Percentiles rank a stretch among this genome's conserved stretches.
These are phyloP conservation scores for Orthosia gothica DNA, from an alignment of 2,888 invertebrate species.

Conservation along the genomic window DNA sequence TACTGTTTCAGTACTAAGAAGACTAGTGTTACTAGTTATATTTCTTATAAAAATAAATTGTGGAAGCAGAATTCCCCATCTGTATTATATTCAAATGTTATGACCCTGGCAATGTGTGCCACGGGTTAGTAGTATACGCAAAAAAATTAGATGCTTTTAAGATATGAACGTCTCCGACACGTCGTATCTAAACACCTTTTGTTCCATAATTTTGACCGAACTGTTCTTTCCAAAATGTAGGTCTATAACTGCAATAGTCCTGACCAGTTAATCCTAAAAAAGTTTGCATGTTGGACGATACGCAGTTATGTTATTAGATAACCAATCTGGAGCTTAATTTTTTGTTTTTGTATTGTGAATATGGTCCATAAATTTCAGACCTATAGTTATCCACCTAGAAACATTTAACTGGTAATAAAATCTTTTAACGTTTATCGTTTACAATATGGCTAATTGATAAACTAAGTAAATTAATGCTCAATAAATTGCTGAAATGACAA, in stretches of 20 bases:
- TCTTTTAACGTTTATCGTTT: neutral
- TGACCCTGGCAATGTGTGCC: slow-evolving; percentile 40
- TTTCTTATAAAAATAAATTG: slow-evolving; percentile 52
- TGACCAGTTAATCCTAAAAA: neutral
- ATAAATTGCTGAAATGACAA: slow-evolving; percentile 31
- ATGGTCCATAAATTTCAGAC: no score
- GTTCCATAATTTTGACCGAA: neutral
- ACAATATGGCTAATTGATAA: slow-evolving; percentile 8
- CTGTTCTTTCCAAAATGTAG: neutral
- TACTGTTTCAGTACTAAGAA: slow-evolving; percentile 37
- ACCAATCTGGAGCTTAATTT: no score
- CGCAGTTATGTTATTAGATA: no score
- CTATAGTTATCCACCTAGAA: neutral
- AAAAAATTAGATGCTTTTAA: slow-evolving; percentile 27
- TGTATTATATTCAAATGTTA: slow-evolving; percentile 68
- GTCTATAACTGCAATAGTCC: neutral
- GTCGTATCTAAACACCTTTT: neutral
- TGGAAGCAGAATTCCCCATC: slow-evolving; percentile 70
- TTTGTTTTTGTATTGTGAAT: no score
- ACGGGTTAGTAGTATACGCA: slow-evolving; percentile 43
- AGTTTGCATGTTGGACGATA: neutral
- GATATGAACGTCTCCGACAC: accelerated
- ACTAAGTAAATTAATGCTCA: slow-evolving; percentile 4
- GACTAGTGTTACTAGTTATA: slow-evolving; percentile 40
- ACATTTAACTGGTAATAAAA: neutral